Conservation (phyloP, 1,140 invertebrate genomes). For the Achroia grisella region DNA sequence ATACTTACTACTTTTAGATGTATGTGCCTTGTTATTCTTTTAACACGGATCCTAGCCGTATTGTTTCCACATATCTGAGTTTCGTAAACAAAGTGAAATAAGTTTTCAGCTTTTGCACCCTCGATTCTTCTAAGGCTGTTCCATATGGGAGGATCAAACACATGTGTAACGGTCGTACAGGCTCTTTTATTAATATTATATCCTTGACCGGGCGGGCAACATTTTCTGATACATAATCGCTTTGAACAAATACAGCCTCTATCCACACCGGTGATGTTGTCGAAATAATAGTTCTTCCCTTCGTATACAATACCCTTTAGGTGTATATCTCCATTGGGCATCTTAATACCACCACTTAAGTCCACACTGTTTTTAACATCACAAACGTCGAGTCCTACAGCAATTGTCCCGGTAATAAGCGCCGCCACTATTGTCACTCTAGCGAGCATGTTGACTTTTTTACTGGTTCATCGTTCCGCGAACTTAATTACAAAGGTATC, state of each 20-base stretch:
- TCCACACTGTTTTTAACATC: constrained; percentile 16
- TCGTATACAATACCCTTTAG: constrained; percentile 20
- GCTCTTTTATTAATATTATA: constrained; percentile 9
- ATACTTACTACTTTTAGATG: constrained; percentile 24
- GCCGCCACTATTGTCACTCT: not conserved
- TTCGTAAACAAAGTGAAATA: constrained; percentile 23
- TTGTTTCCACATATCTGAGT: constrained; percentile 16
- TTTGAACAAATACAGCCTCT: constrained; percentile 31
- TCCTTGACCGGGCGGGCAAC: constrained; percentile 26
- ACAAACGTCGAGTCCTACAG: constrained; percentile 13
- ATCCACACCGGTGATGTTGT: constrained; percentile 13
- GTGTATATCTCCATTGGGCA: constrained; percentile 19
- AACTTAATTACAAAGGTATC: too few species aligned
- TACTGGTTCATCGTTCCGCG: not conserved
- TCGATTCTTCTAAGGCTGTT: constrained; percentile 14
- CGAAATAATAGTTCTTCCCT: constrained; percentile 22
- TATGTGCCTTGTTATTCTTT: not conserved
- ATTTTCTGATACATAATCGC: constrained; percentile 28
- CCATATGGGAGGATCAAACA: constrained; percentile 26
- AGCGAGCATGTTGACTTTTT: not conserved
- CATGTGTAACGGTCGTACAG: constrained; percentile 15
- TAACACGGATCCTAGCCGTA: constrained; percentile 10
- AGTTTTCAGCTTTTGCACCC: constrained; percentile 13
- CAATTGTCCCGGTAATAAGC: not conserved
- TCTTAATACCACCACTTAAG: constrained; percentile 21